A percentile compares a stretch with the other conserved stretches of the same genome.
phyloP scores from a whole-genome alignment of 2,888 invertebrate genomes.

The Brachyopa scutellaris region DNA sequence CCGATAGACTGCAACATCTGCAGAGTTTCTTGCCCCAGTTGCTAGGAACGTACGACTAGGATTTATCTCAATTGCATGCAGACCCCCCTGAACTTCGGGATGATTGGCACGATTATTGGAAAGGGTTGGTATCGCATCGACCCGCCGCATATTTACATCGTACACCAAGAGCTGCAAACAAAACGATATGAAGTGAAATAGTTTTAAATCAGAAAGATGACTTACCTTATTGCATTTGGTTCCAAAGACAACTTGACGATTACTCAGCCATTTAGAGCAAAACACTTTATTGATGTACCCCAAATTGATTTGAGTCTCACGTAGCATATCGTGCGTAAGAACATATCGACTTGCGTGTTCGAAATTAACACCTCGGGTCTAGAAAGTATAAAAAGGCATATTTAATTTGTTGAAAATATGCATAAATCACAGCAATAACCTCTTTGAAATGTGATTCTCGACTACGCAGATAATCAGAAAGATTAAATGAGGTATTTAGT shows the following conservation, averaged over 20 bases:
- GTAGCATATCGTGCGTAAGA: conserved; percentile 93
- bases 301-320: conserved; percentile 91
- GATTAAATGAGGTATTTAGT: conserved; percentile 91
- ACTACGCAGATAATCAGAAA: conserved; percentile 92
- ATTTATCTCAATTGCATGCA: conserved; percentile 96
- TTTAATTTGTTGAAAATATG: neutral
- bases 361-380: conserved; percentile 86
- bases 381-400: conserved; percentile 17
- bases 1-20: conserved; percentile 93
- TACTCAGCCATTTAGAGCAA: conserved; percentile 97
- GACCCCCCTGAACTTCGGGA: conserved; percentile 88
- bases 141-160: conserved; percentile 92
- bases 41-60: conserved; percentile 94
- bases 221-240: conserved; percentile 97
- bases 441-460: conserved; percentile 89
- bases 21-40: conserved; percentile 95
- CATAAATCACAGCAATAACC: conserved; percentile 82
- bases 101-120: conserved; percentile 84
- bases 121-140: conserved; percentile 94
- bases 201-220: no score
- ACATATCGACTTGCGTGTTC: conserved; percentile 94
- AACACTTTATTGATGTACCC: conserved; percentile 96
- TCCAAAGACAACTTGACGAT: conserved; percentile 96
- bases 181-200: conserved; percentile 8
- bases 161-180: conserved; percentile 90